phyloP scores from a whole-genome alignment of 2,888 invertebrate genomes.

The Tineola bisselliella region DNA sequence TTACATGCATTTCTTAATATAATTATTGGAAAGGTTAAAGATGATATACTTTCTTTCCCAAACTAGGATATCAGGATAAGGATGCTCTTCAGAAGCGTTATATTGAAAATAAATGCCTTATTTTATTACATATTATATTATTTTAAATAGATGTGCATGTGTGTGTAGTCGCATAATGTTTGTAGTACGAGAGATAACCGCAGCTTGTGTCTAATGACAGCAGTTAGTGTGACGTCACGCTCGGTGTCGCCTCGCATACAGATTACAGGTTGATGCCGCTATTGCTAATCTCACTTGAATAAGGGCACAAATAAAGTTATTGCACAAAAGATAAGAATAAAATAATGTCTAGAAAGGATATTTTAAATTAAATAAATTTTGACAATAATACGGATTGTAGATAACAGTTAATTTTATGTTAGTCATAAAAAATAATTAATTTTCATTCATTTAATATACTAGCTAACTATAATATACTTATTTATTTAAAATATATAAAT shows the following conservation, averaged over 20 bases:
- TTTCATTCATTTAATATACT: no score
- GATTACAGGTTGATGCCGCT: background rate
- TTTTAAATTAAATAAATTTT: background rate
- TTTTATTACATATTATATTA: no score
- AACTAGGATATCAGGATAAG: no score
- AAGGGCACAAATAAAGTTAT: background rate
- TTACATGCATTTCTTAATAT: no score
- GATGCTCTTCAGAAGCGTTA: no score
- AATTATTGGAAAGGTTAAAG: no score
- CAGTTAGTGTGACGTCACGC: constrained; percentile 12
- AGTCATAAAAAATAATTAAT: background rate
- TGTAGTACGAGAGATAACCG: background rate
- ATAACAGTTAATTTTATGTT: background rate
- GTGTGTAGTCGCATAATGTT: background rate
- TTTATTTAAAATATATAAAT: no score
- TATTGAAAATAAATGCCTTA: no score
- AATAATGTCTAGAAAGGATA: background rate
- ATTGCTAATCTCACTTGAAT: background rate
- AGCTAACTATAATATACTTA: no score
- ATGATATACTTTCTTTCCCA: no score
- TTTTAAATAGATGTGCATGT: no score
- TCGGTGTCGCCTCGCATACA: constrained; percentile 2
- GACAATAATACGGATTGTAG: background rate
- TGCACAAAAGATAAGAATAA: background rate
- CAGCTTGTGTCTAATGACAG: constrained; percentile 6